A percentile compares a stretch with the other conserved stretches of the same genome.
These are phyloP conservation scores for Coregonus suidteri DNA, from an alignment of 2,797 vertebrate species.

Conservation along the genomic window DNA sequence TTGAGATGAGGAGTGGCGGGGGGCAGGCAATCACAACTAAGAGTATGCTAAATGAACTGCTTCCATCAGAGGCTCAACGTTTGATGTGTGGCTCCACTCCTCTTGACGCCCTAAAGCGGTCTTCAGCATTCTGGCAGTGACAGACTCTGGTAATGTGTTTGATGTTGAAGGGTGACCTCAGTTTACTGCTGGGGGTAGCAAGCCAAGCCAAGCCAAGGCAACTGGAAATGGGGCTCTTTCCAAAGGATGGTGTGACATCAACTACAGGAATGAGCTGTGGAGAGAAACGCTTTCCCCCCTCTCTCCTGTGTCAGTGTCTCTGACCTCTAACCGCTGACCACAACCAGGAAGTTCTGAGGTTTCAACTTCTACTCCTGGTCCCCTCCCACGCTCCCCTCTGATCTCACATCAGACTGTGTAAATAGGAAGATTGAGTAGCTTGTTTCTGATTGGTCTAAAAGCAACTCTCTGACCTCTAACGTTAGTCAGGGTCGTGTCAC, in stretches of 20 bases:
- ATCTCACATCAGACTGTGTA: conserved; percentile 31
- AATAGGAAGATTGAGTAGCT: conserved; percentile 33
- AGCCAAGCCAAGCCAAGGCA: conserved; percentile 17
- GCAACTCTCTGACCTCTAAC: conserved; percentile 40
- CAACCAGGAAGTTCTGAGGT: conserved; percentile 30
- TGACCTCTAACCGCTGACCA: neutral
- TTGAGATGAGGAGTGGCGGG: conserved; percentile 31
- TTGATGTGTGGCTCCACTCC: conserved; percentile 28
- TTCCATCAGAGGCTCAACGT: conserved; percentile 32
- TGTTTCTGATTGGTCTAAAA: conserved; percentile 42
- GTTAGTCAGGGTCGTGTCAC: conserved; percentile 17
- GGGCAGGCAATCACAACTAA: conserved; percentile 2
- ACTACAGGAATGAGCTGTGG: conserved; percentile 56
- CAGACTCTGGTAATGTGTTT: conserved; percentile 34
- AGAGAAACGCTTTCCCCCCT: conserved; percentile 16
- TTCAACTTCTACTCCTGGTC: conserved; percentile 33
- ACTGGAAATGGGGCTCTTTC: conserved; percentile 41
- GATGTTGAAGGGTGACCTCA: conserved; percentile 23
- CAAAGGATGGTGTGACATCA: conserved; percentile 51
- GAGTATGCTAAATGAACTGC: conserved; percentile 44
- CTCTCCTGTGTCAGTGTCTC: conserved; percentile 6
- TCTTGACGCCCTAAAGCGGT: conserved; percentile 35
- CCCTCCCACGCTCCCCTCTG: conserved; percentile 27
- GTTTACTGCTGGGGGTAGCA: conserved; percentile 37
- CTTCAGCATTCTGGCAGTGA: conserved; percentile 1